phyloP scores from a whole-genome alignment of 2,113 vertebrate genomes.

The Typhlomys cinereus region DNA sequence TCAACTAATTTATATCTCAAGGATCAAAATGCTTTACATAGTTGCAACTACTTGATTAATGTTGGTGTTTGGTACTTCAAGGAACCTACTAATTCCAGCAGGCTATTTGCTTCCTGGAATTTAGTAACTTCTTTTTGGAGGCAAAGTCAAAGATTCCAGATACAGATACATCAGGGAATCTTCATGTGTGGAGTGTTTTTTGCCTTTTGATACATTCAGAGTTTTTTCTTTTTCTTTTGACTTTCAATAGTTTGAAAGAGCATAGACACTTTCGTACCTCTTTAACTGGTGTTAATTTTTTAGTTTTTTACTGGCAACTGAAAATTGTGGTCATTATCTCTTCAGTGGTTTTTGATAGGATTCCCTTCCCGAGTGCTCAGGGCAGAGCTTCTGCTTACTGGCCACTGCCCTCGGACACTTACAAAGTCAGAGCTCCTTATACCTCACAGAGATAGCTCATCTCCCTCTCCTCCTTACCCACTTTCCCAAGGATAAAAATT shows the following conservation, averaged over 20 bases:
- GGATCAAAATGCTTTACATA: background rate
- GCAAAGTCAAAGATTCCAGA: constrained; percentile 19
- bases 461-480: too few relatives aligned
- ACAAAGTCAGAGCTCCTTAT: too few relatives aligned
- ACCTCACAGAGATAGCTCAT: too few relatives aligned
- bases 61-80: background rate
- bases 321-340: background rate
- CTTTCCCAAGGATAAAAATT: too few relatives aligned
- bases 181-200: background rate
- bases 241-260: background rate
- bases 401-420: too few relatives aligned
- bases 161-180: background rate
- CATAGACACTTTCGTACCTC: background rate
- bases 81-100: background rate
- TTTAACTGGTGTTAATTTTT: background rate
- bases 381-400: too few relatives aligned
- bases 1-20: constrained; percentile 7
- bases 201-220: background rate
- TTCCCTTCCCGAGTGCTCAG: too few relatives aligned
- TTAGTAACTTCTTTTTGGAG: background rate
- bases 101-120: background rate
- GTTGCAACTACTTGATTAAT: background rate
- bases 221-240: background rate
- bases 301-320: background rate
- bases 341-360: too few relatives aligned